Conservation (phyloP, 2,888 invertebrate genomes). For the Eupithecia inturbata region DNA sequence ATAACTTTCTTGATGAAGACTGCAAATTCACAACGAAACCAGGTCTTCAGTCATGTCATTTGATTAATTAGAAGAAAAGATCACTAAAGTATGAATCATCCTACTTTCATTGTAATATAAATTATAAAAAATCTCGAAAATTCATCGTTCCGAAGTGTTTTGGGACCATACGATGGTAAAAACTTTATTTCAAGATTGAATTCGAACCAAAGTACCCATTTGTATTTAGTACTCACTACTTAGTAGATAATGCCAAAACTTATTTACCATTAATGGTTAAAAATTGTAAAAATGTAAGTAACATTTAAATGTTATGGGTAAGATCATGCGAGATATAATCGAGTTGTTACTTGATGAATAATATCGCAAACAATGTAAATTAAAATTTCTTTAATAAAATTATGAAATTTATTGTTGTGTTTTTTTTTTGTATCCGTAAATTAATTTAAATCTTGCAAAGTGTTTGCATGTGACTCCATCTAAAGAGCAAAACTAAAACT, state of each 20-base stretch:
- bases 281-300: constrained; percentile 23
- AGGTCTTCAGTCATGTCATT: constrained; percentile 6
- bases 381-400: constrained; percentile 79
- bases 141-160: constrained; percentile 20
- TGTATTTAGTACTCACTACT: constrained; percentile 3
- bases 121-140: background rate
- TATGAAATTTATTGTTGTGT: constrained; percentile 45
- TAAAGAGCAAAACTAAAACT: background rate
- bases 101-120: background rate
- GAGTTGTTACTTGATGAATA: constrained; percentile 65
- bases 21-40: constrained; percentile 8
- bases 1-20: constrained; percentile 6
- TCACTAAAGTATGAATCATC: background rate
- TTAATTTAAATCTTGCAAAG: too few relatives aligned
- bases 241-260: background rate
- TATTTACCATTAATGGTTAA: constrained; percentile 14
- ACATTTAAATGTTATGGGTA: constrained; percentile 19
- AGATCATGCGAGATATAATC: constrained; percentile 5
- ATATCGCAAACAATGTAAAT: constrained; percentile 69
- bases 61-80: background rate
- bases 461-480: too few relatives aligned
- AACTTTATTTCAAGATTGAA: background rate
- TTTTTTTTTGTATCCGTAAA: background rate
- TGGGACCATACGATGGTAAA: constrained; percentile 25
- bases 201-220: background rate